phyloP scores from a whole-genome alignment of 2,797 vertebrate species.

The Chrosomus eos region DNA sequence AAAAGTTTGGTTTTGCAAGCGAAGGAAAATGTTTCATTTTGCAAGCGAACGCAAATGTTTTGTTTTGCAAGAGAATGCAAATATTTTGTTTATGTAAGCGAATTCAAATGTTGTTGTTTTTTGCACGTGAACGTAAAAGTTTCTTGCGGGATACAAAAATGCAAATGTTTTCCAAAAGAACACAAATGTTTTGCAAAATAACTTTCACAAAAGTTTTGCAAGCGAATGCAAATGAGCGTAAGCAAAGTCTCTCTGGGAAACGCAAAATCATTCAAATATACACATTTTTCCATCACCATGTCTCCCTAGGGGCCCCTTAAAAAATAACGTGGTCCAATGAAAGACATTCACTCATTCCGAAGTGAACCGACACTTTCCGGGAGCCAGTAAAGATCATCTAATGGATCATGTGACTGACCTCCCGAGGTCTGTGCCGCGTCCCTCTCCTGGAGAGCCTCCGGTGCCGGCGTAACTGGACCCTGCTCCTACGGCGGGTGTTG shows the following conservation, averaged over 20 bases:
- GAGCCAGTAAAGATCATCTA: background rate
- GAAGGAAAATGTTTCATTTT: too few species aligned
- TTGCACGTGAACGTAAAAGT: too few species aligned
- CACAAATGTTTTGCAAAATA: background rate
- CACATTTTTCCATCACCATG: background rate
- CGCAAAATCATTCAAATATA: background rate
- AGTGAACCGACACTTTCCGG: background rate
- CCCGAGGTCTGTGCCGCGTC: background rate
- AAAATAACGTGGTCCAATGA: background rate
- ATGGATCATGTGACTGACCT: conserved; percentile 9
- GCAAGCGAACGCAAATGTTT: too few species aligned
- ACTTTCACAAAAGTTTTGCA: background rate
- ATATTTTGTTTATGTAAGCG: too few species aligned
- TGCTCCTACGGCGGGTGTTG: background rate
- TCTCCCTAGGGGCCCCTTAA: background rate
- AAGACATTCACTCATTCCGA: background rate
- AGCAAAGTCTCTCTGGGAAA: background rate
- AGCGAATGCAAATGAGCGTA: background rate
- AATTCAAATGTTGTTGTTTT: too few species aligned
- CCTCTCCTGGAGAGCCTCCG: conserved; percentile 35
- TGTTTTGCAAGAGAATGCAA: too few species aligned
- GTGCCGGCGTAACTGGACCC: conserved; percentile 45
- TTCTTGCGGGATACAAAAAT: too few species aligned
- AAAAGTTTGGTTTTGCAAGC: too few species aligned
- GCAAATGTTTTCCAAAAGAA: background rate